These are phyloP conservation scores for Oophaga pumilio DNA, from an alignment of 2,113 vertebrate species.

Conservation along the genomic window DNA sequence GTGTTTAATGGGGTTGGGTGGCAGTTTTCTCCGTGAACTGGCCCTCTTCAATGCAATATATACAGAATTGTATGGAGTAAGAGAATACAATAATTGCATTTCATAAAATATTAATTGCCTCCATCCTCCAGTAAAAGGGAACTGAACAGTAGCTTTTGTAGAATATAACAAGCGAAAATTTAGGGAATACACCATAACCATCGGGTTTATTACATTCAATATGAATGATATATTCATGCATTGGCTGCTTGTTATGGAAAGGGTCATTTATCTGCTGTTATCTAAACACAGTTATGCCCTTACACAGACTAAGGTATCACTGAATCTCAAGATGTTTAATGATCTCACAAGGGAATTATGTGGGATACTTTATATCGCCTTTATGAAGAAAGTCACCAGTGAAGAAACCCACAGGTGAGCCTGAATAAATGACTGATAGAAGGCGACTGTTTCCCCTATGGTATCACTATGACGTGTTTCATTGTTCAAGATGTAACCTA, in stretches of 20 bases:
- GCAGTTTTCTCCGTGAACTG: no score
- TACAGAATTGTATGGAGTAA: not conserved
- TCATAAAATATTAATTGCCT: not conserved
- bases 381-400: not conserved
- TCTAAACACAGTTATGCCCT: not conserved
- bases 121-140: not conserved
- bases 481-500: not conserved
- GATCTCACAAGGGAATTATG: not conserved
- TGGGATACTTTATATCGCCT: not conserved
- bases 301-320: not conserved
- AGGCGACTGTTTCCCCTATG: not conserved
- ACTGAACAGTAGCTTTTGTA: not conserved
- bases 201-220: not conserved
- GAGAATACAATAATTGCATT: not conserved
- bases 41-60: not conserved
- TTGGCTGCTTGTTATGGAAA: not conserved
- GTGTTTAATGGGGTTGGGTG: not conserved
- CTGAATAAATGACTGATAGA: not conserved
- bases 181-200: not conserved
- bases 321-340: conserved; percentile 19
- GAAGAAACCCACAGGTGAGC: not conserved
- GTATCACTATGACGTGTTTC: not conserved
- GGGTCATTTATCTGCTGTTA: not conserved
- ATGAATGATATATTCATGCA: not conserved
- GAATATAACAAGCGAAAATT: not conserved